A percentile compares a stretch with the other conserved stretches of the same genome.
Conservation (phyloP, 2,888 invertebrate genomes). For the Hybos culiciformis region DNA sequence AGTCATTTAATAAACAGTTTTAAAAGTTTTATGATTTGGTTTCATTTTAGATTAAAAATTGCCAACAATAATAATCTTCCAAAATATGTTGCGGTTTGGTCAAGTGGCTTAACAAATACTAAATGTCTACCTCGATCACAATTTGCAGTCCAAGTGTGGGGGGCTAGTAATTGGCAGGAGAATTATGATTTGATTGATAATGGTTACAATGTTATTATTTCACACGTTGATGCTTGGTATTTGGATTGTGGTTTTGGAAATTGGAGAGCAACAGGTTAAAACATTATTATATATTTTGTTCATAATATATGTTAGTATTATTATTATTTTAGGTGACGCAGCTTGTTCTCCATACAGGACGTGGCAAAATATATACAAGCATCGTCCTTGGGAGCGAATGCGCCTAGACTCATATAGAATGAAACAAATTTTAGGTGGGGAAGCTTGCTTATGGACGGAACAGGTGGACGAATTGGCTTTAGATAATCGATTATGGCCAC, state of each 20-base stretch:
- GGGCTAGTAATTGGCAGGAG: constrained; percentile 67
- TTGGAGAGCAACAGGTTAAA: constrained; percentile 54
- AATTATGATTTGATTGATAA: constrained; percentile 61
- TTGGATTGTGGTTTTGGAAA: constrained; percentile 77
- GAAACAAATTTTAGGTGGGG: constrained; percentile 48
- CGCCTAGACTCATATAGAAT: constrained; percentile 28
- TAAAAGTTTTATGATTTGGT: neutral
- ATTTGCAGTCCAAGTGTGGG: constrained; percentile 66
- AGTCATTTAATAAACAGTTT: neutral
- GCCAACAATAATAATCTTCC: constrained; percentile 32
- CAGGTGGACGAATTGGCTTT: constrained; percentile 60
- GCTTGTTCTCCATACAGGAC: constrained; percentile 78
- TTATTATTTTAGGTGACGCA: constrained; percentile 46
- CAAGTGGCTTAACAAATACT: constrained; percentile 58
- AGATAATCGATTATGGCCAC: constrained; percentile 71
- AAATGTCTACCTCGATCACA: constrained; percentile 49
- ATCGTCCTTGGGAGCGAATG: constrained; percentile 56
- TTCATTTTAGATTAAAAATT: constrained; percentile 25
- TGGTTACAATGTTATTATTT: constrained; percentile 63
- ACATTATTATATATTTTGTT: neutral
- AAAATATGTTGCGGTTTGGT: constrained; percentile 51
- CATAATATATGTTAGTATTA: neutral
- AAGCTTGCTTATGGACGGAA: constrained; percentile 76
- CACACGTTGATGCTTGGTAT: constrained; percentile 81
- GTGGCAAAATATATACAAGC: constrained; percentile 78